phyloP scores from a whole-genome alignment of 23 tunicate genomes.

The Trididemnum miniatum region DNA sequence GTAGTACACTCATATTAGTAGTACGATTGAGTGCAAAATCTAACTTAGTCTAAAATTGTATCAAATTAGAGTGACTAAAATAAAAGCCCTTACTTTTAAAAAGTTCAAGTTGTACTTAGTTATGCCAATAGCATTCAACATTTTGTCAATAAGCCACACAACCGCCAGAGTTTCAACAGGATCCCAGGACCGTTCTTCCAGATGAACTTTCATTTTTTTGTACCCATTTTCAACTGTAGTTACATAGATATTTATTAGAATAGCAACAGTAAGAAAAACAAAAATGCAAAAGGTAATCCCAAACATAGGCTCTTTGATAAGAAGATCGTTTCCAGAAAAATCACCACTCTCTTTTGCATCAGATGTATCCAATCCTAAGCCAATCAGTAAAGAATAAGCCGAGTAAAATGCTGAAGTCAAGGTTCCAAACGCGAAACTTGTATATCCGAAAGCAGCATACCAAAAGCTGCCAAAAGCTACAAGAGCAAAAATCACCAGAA shows the following conservation, averaged over 20 bases:
- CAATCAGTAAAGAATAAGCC: constrained; percentile 31
- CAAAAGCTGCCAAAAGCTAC: constrained; percentile 50
- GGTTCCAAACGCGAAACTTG: not conserved
- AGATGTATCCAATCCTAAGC: constrained; percentile 31
- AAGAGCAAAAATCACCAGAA: constrained; percentile 11
- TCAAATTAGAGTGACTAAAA: too few relatives aligned
- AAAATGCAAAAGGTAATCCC: constrained; percentile 7
- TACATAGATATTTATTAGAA: constrained; percentile 56
- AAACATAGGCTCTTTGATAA: not conserved
- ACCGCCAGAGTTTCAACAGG: constrained; percentile 74
- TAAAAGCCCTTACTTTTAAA: constrained; percentile 26
- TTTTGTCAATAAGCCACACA: constrained; percentile 63
- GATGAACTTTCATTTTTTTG: constrained; percentile 17
- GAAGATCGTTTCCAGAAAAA: too few relatives aligned
- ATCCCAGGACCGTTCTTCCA: constrained; percentile 9
- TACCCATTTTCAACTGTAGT: constrained; percentile 50
- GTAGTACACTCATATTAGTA: too few relatives aligned
- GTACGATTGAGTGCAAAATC: too few relatives aligned
- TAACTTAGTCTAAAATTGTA: too few relatives aligned
- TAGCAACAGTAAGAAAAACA: constrained; percentile 30
- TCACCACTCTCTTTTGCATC: too few relatives aligned
- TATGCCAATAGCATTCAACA: constrained; percentile 35
- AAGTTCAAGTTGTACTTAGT: constrained; percentile 9
- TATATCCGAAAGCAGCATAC: constrained; percentile 16
- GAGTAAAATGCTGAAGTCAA: constrained; percentile 13